These are phyloP conservation scores for Apostichopus parvimensis DNA, from an alignment of 35 echinoderm and acorn worm genomes.

Conservation along the genomic window DNA sequence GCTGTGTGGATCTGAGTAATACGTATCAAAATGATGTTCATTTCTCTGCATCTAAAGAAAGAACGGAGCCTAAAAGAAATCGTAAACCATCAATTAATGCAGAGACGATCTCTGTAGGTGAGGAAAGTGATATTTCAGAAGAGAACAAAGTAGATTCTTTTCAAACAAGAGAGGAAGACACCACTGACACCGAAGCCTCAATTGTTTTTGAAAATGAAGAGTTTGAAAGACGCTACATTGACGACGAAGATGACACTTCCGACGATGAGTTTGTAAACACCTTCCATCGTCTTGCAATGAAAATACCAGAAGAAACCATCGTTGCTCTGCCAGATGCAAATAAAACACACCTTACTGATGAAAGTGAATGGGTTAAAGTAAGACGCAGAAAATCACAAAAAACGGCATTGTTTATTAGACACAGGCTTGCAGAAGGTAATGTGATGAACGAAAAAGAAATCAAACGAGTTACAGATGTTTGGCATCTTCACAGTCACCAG, in stretches of 20 bases:
- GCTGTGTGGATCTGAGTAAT: background rate
- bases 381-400: background rate
- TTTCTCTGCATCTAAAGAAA: too few species aligned
- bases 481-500: slow-evolving; percentile 44
- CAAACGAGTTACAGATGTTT: slow-evolving; percentile 43
- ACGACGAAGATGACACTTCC: background rate
- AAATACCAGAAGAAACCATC: too few species aligned
- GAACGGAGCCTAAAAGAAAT: too few species aligned
- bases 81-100: too few species aligned
- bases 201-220: slow-evolving; percentile 45
- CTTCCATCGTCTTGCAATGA: background rate
- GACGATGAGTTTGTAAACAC: background rate
- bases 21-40: too few species aligned
- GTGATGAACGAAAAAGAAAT: slow-evolving; percentile 35
- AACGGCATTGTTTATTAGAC: background rate
- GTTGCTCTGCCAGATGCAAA: background rate
- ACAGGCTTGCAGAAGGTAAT: background rate
- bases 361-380: background rate
- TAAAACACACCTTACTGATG: background rate
- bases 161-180: background rate
- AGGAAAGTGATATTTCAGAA: background rate
- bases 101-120: too few species aligned
- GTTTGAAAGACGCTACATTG: slow-evolving; percentile 29
- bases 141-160: background rate
- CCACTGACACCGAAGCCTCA: background rate